A percentile compares a stretch with the other conserved stretches of the same genome.
Evolutionary conservation across 2,797 vertebrate genomes (phyloP).

Genomic region (Cetoscarus ocellatus): DNA sequence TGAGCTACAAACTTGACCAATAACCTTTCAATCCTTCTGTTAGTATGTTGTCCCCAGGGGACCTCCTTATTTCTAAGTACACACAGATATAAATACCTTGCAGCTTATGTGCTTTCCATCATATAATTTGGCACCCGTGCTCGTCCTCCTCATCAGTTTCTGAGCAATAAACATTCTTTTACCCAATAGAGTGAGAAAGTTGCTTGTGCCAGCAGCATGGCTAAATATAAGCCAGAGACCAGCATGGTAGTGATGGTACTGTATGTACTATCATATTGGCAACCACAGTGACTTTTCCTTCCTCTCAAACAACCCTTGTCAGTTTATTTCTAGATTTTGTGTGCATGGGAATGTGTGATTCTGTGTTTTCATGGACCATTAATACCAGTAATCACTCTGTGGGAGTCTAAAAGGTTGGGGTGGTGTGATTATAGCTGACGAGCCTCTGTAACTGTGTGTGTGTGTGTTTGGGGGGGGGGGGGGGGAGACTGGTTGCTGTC

Average conservation of each 20-base stretch:
- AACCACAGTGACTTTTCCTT: conserved; percentile 68
- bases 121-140: conserved; percentile 44
- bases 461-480: no score
- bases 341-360: conserved; percentile 34
- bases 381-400: conserved; percentile 50
- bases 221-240: conserved; percentile 66
- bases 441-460: conserved; percentile 61
- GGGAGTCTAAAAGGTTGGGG: conserved; percentile 63
- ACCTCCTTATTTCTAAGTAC: conserved; percentile 18
- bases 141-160: conserved; percentile 47
- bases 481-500: no score
- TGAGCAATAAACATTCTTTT: conserved; percentile 67
- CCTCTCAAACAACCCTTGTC: conserved; percentile 47
- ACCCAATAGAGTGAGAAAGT: conserved; percentile 39
- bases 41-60: not conserved
- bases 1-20: conserved; percentile 6
- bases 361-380: conserved; percentile 50
- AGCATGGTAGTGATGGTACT: conserved; percentile 44
- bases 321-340: conserved; percentile 72
- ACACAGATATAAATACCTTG: conserved; percentile 25
- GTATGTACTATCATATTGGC: conserved; percentile 47
- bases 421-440: conserved; percentile 68
- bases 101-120: conserved; percentile 40
- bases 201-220: conserved; percentile 31
- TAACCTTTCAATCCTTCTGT: not conserved